These are phyloP conservation scores for Pyralis farinalis DNA, from an alignment of 2,888 invertebrate species.

Conservation along the genomic window DNA sequence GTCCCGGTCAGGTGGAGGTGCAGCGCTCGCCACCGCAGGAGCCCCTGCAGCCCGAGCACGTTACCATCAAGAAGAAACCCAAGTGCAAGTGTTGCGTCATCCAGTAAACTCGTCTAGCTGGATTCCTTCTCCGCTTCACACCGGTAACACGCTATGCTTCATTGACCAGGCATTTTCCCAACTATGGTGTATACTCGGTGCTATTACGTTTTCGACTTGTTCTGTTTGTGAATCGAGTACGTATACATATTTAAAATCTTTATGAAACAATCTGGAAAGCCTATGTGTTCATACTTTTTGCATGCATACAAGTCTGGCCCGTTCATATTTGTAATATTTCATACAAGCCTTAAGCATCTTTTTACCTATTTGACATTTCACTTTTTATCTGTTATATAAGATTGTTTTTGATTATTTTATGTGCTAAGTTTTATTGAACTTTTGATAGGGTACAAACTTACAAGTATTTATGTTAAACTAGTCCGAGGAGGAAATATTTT, in stretches of 20 bases:
- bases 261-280: conserved; percentile 20
- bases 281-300: conserved; percentile 39
- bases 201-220: conserved; percentile 49
- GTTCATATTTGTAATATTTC: conserved; percentile 30
- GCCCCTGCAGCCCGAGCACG: conserved; percentile 92
- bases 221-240: conserved; percentile 25
- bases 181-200: conserved; percentile 63
- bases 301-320: conserved; percentile 34
- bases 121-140: conserved; percentile 19
- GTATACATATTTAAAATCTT: conserved; percentile 13
- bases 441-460: conserved; percentile 61
- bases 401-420: conserved; percentile 50
- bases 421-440: conserved; percentile 50
- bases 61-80: conserved; percentile 96
- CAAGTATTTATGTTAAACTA: conserved; percentile 65
- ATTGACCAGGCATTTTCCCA: conserved; percentile 21
- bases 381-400: conserved; percentile 39
- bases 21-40: conserved; percentile 88
- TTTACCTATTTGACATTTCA: conserved; percentile 28
- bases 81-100: conserved; percentile 97
- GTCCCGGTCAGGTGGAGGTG: conserved; percentile 84
- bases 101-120: conserved; percentile 82
- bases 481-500: conserved; percentile 44
- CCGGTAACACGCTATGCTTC: conserved; percentile 55
- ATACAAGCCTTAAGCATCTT: conserved; percentile 18